Evolutionary conservation across 2,888 invertebrate genomes (phyloP).

Genomic region (Eupithecia subumbrata): DNA sequence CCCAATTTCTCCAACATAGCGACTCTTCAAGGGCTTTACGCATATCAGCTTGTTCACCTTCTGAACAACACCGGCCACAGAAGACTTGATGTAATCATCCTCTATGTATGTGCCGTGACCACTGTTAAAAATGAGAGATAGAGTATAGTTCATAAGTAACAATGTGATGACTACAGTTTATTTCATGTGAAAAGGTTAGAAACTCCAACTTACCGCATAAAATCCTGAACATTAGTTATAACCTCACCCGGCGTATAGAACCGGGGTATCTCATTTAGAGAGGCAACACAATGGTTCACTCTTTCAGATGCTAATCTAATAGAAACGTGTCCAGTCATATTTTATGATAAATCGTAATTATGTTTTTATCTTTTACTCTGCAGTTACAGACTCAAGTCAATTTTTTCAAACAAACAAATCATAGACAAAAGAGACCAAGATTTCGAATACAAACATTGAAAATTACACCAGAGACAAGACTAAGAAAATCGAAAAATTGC

Average conservation of each 20-base stretch:
- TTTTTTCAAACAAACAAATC: neutral
- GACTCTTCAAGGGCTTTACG: conserved; percentile 94
- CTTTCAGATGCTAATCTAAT: conserved; percentile 87
- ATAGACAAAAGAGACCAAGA: neutral
- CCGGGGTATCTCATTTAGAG: conserved; percentile 84
- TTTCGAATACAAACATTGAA: too few relatives aligned
- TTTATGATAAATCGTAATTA: conserved; percentile 27
- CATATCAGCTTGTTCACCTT: conserved; percentile 97
- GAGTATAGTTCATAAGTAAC: neutral
- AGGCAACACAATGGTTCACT: conserved; percentile 84
- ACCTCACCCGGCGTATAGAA: conserved; percentile 95
- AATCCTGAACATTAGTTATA: conserved; percentile 91
- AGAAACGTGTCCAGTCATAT: conserved; percentile 83
- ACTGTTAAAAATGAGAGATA: conserved; percentile 73
- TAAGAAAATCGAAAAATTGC: too few relatives aligned
- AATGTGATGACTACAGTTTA: neutral
- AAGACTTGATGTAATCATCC: conserved; percentile 92
- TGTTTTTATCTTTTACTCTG: too few relatives aligned
- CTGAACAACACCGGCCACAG: conserved; percentile 97
- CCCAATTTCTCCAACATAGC: conserved; percentile 97
- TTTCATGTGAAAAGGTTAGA: neutral
- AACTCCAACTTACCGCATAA: conserved; percentile 87
- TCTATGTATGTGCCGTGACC: conserved; percentile 98
- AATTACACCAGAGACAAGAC: too few relatives aligned
- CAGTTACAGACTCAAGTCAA: too few relatives aligned